A percentile compares a stretch with the other conserved stretches of the same genome.
phyloP scores from a whole-genome alignment of 2,888 invertebrate species.

The Formica aserva region DNA sequence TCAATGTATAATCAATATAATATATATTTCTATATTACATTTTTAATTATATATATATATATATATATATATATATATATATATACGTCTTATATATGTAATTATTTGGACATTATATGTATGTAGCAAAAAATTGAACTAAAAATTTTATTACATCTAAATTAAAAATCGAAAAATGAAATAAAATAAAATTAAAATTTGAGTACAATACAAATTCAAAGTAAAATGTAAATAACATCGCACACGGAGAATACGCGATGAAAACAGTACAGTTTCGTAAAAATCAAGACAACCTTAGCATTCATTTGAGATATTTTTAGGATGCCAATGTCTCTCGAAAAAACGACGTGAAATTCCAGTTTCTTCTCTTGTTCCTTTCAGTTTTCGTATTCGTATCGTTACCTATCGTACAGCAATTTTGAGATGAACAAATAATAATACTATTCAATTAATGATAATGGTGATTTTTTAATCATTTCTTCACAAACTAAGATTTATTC shows the following conservation, averaged over 20 bases:
- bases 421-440: not conserved
- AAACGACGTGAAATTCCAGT: constrained; percentile 43
- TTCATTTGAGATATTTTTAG: constrained; percentile 60
- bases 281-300: constrained; percentile 30
- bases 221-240: not conserved
- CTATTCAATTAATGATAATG: not conserved
- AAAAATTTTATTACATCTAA: not conserved
- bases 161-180: constrained; percentile 10
- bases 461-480: not conserved
- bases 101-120: not conserved
- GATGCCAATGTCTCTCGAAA: not conserved
- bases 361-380: constrained; percentile 19
- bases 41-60: not conserved
- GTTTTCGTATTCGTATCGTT: constrained; percentile 27
- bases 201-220: not conserved
- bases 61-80: not conserved
- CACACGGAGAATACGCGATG: not conserved
- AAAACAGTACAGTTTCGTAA: not conserved
- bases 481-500: not conserved
- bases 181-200: constrained; percentile 2
- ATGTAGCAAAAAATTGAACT: not conserved
- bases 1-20: not conserved
- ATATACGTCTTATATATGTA: constrained; percentile 16
- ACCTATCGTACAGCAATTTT: not conserved
- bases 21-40: not conserved